Percentiles rank a stretch among this genome's conserved stretches.
Evolutionary conservation across 2,797 vertebrate species (phyloP).

Genomic region (Rhinogobio ventralis): DNA sequence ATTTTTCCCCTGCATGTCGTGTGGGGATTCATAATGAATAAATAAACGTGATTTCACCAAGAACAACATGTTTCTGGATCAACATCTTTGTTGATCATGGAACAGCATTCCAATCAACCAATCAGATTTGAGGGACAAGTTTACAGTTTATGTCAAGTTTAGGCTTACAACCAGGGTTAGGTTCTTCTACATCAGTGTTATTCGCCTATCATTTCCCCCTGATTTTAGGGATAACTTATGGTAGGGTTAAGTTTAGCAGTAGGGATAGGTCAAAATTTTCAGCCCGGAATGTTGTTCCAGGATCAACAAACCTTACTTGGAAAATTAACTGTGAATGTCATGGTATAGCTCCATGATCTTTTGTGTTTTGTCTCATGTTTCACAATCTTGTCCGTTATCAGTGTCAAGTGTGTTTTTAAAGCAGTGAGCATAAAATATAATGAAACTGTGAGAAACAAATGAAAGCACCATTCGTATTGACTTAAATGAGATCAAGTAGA

Average conservation of each 20-base stretch:
- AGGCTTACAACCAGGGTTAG: neutral
- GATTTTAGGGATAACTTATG: neutral
- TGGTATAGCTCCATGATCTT: neutral
- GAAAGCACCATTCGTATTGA: constrained; percentile 40
- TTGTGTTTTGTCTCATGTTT: constrained; percentile 14
- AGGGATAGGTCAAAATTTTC: neutral
- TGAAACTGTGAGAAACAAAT: constrained; percentile 53
- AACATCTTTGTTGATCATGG: no score
- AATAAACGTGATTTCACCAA: neutral
- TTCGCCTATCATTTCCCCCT: neutral
- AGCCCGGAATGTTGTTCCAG: neutral
- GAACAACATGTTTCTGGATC: no score
- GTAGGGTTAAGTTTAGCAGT: neutral
- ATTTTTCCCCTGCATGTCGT: neutral
- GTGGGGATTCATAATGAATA: neutral
- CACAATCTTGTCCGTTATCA: neutral
- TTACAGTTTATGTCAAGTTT: neutral
- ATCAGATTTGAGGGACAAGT: neutral
- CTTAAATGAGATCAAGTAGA: constrained; percentile 29
- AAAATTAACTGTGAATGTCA: neutral
- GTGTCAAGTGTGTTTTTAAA: constrained; percentile 39
- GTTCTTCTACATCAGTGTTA: neutral
- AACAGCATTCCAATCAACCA: neutral
- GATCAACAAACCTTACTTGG: neutral
- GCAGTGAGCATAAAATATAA: constrained; percentile 43